These are phyloP conservation scores for Phanerotoma sp. DNA, from an alignment of 2,888 invertebrate genomes.

Conservation along the genomic window DNA sequence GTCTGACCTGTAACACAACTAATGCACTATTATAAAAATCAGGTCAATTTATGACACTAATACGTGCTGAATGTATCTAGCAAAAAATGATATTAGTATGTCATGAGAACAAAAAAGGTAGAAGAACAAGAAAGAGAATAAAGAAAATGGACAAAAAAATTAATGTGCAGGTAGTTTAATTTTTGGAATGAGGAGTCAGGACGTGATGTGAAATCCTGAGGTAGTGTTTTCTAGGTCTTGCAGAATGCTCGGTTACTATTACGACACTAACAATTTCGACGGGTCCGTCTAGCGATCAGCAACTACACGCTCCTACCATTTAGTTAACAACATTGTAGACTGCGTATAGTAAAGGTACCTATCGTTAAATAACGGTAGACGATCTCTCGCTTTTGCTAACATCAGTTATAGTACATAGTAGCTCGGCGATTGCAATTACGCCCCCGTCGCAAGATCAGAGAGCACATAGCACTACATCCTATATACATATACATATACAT, in stretches of 20 bases:
- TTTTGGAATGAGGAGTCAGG: background rate
- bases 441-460: constrained; percentile 12
- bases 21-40: too few species aligned
- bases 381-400: constrained; percentile 10
- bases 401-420: background rate
- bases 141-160: background rate
- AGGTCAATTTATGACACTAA: too few species aligned
- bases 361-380: constrained; percentile 28
- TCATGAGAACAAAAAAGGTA: background rate
- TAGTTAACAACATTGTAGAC: constrained; percentile 29
- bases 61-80: too few species aligned
- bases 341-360: constrained; percentile 22
- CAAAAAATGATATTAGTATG: too few species aligned
- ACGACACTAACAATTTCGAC: constrained; percentile 33
- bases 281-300: constrained; percentile 31
- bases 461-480: background rate
- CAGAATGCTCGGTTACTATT: constrained; percentile 11
- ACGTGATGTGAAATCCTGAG: too few species aligned
- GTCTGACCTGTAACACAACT: too few species aligned
- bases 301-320: constrained; percentile 35
- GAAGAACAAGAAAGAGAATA: too few species aligned
- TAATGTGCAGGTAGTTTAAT: background rate
- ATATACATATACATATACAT: constrained; percentile 4
- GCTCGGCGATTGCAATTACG: constrained; percentile 10
- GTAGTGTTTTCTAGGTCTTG: too few species aligned